Evolutionary conservation across 1,140 invertebrate species (phyloP).

Genomic region (Conus ventricosus): DNA sequence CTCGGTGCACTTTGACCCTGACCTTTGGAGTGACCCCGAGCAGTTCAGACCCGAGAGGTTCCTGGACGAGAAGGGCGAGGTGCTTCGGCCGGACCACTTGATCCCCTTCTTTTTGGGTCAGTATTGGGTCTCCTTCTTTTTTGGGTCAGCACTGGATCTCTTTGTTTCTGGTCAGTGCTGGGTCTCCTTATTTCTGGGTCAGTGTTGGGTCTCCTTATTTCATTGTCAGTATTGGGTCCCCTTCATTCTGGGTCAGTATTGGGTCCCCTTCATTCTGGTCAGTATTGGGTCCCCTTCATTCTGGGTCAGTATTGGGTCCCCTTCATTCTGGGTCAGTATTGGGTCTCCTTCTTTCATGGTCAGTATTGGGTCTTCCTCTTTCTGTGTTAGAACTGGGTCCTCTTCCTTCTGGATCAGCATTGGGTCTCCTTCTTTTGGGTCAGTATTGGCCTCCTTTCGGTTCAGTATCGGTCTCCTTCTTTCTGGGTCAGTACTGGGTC

Average conservation of each 20-base stretch:
- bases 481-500: too few species aligned
- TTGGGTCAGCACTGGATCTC: too few species aligned
- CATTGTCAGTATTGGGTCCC: conserved; percentile 27
- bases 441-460: too few species aligned
- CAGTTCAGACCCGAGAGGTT: conserved; percentile 82
- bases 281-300: too few species aligned
- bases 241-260: conserved; percentile 40
- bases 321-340: too few species aligned
- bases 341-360: too few species aligned
- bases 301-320: background rate
- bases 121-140: background rate
- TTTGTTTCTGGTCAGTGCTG: background rate
- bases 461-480: too few species aligned
- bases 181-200: too few species aligned
- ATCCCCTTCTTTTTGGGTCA: conserved; percentile 49
- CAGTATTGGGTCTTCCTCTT: conserved; percentile 44
- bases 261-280: background rate
- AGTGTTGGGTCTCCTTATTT: too few species aligned
- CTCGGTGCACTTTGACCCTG: conserved; percentile 62
- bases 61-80: conserved; percentile 54
- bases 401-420: too few species aligned
- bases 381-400: too few species aligned
- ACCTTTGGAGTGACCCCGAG: conserved; percentile 81
- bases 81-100: conserved; percentile 39
- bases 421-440: too few species aligned